Percentiles rank a stretch among this genome's conserved stretches.
Evolutionary conservation across 2,797 vertebrate species (phyloP).

Genomic region (Nothura maculosa): DNA sequence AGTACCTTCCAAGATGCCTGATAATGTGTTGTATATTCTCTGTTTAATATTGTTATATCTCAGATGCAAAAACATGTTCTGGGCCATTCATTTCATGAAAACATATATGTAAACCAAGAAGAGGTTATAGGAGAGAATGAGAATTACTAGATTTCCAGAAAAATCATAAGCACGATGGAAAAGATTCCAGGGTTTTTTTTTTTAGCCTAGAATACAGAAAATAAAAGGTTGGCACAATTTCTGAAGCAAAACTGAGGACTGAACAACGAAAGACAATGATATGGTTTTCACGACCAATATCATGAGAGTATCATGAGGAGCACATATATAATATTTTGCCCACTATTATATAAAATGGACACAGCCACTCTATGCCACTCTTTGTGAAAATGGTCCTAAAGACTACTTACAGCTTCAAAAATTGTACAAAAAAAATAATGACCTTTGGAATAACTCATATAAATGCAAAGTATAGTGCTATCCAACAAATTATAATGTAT

Average conservation of each 20-base stretch:
- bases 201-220: too few species aligned
- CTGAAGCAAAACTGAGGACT: background rate
- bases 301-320: background rate
- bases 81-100: background rate
- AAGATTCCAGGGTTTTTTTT: too few species aligned
- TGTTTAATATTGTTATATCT: background rate
- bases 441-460: background rate
- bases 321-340: accelerated
- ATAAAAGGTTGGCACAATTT: too few species aligned
- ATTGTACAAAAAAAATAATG: background rate
- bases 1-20: background rate
- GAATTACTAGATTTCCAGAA: too few species aligned
- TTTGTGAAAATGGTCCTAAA: background rate
- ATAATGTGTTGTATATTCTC: background rate
- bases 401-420: background rate
- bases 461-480: background rate
- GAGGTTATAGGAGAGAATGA: too few species aligned
- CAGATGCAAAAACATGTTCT: background rate
- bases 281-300: background rate
- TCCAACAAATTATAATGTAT: background rate
- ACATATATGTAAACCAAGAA: background rate
- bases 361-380: background rate
- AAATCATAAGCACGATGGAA: too few species aligned
- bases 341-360: background rate
- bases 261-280: background rate